Conservation (phyloP, 1,140 invertebrate species). For the Cydia amplana region DNA sequence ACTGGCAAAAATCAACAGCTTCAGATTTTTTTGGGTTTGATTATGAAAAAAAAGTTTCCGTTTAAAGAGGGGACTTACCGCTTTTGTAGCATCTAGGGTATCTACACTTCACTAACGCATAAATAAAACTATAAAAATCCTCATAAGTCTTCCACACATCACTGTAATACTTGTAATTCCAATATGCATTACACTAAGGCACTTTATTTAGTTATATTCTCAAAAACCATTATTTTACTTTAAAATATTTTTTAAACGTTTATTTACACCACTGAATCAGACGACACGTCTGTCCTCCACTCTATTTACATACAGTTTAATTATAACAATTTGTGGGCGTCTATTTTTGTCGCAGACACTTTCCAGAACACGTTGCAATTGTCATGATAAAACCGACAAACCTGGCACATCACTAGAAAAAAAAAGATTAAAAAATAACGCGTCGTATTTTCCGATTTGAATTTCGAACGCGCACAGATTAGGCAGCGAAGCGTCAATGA, state of each 20-base stretch:
- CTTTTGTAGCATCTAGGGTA: slow-evolving; percentile 15
- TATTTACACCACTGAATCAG: slow-evolving; percentile 2
- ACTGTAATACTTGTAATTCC: neutral
- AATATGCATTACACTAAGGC: slow-evolving; percentile 9
- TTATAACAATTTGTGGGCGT: slow-evolving; percentile 46
- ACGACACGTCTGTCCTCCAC: slow-evolving; percentile 36
- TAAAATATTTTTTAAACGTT: neutral
- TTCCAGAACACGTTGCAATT: slow-evolving; percentile 14
- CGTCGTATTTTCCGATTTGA: slow-evolving; percentile 33
- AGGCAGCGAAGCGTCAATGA: slow-evolving; percentile 34
- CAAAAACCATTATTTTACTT: neutral
- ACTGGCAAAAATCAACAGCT: too few relatives aligned
- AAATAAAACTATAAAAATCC: neutral
- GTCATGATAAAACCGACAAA: slow-evolving; percentile 9
- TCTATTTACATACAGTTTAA: slow-evolving; percentile 50
- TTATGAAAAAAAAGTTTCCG: neutral
- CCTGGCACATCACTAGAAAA: slow-evolving; percentile 13
- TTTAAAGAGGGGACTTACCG: neutral
- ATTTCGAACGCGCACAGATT: slow-evolving; percentile 33
- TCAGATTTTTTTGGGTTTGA: too few relatives aligned
- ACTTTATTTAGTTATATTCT: slow-evolving; percentile 6
- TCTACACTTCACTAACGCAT: neutral
- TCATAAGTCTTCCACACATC: neutral
- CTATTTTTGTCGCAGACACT: slow-evolving; percentile 38
- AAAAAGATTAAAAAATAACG: slow-evolving; percentile 32